Conservation (phyloP, 2,113 vertebrate genomes). For the Dinomys branickii region DNA sequence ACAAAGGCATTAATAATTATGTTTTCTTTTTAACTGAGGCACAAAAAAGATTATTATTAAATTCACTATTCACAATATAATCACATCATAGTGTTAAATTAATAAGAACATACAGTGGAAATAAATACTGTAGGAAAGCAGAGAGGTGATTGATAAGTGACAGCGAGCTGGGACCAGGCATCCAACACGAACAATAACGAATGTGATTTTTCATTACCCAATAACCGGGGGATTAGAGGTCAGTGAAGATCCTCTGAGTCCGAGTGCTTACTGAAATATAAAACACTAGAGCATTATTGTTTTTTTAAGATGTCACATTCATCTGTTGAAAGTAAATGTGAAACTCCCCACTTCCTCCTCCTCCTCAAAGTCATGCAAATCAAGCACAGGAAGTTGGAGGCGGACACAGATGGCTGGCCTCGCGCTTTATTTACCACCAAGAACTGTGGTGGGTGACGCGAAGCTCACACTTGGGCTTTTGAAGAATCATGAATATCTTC, state of each 20-base stretch:
- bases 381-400: neutral
- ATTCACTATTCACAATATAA: neutral
- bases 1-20: neutral
- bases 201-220: neutral
- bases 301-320: slow-evolving; percentile 13
- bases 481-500: neutral
- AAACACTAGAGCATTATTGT: neutral
- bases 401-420: neutral
- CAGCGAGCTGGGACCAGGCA: neutral
- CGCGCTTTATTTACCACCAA: neutral
- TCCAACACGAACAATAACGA: neutral
- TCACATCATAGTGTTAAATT: neutral
- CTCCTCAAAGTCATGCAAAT: slow-evolving; percentile 18
- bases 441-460: neutral
- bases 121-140: neutral
- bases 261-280: neutral
- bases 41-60: neutral
- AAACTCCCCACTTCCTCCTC: slow-evolving; percentile 63
- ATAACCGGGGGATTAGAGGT: neutral
- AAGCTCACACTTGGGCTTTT: neutral
- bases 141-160: neutral
- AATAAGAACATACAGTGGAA: neutral
- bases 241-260: neutral
- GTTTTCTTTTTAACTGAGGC: neutral
- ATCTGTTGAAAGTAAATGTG: slow-evolving; percentile 48